phyloP scores from a whole-genome alignment of 2,888 invertebrate species.

The Pediacus dermestoides region DNA sequence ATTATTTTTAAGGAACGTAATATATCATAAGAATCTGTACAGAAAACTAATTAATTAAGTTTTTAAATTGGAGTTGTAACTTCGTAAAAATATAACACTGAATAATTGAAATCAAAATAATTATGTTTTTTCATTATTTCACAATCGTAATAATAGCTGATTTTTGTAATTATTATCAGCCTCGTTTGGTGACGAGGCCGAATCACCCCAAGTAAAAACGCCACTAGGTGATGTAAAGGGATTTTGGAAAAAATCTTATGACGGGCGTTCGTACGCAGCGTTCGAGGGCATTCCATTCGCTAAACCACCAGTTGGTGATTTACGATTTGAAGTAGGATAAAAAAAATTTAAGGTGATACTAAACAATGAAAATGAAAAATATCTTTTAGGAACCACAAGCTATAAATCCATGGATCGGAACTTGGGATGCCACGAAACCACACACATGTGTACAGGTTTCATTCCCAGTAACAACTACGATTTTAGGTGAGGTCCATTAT shows the following conservation, averaged over 20 bases:
- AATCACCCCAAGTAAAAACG: conserved; percentile 21
- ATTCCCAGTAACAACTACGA: no score
- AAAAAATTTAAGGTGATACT: not conserved
- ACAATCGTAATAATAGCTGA: no score
- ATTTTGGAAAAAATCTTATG: conserved; percentile 21
- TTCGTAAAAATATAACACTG: no score
- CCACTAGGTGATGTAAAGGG: conserved; percentile 24
- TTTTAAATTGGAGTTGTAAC: no score
- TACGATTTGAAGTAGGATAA: conserved; percentile 9
- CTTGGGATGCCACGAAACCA: conserved; percentile 61
- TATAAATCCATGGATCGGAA: conserved; percentile 58
- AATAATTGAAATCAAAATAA: no score
- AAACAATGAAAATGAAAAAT: not conserved
- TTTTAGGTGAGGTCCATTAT: no score
- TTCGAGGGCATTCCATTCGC: conserved; percentile 23
- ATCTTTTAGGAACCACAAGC: conserved; percentile 54
- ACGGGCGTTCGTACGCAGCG: conserved; percentile 9
- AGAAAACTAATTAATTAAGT: no score
- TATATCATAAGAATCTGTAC: no score
- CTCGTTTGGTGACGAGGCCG: not conserved
- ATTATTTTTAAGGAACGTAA: no score
- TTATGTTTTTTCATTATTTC: no score
- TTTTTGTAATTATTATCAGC: no score
- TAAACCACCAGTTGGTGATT: conserved; percentile 18
- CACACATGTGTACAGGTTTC: conserved; percentile 40